Percentiles rank a stretch among this genome's conserved stretches.
phyloP scores from a whole-genome alignment of 2,113 vertebrate genomes.

The Pituophis catenifer region DNA sequence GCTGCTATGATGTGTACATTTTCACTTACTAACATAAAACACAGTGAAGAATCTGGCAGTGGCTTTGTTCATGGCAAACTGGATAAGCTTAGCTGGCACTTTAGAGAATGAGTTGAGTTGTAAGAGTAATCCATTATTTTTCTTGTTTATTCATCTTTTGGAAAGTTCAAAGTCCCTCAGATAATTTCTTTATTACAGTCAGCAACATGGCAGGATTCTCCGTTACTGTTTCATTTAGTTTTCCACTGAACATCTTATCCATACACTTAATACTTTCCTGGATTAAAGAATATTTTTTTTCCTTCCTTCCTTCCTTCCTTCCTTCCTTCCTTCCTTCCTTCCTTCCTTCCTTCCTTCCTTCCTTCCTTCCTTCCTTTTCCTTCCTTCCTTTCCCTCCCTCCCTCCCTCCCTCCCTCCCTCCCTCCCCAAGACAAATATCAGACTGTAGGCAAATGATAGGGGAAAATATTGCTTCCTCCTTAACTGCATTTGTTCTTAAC shows the following conservation, averaged over 20 bases:
- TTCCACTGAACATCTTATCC: background rate
- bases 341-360: background rate
- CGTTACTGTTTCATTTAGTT: background rate
- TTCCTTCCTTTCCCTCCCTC: background rate
- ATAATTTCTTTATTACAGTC: conserved; percentile 29
- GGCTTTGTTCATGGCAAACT: background rate
- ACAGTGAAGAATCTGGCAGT: background rate
- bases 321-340: too few species aligned
- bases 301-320: background rate
- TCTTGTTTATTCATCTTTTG: conserved; percentile 4
- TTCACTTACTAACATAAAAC: background rate
- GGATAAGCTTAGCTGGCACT: too few species aligned
- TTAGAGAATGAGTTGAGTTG: rapidly evolving
- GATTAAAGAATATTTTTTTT: background rate
- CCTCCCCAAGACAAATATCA: background rate
- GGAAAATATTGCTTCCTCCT: background rate
- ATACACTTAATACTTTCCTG: background rate
- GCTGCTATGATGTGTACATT: background rate
- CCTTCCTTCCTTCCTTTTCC: too few species aligned
- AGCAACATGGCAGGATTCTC: conserved; percentile 11
- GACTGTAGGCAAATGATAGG: background rate
- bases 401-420: background rate
- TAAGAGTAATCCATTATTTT: background rate
- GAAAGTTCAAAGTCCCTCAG: conserved; percentile 45
- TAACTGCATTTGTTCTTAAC: background rate